phyloP scores from a whole-genome alignment of 2,797 vertebrate species.

The Chaunax sp. region DNA sequence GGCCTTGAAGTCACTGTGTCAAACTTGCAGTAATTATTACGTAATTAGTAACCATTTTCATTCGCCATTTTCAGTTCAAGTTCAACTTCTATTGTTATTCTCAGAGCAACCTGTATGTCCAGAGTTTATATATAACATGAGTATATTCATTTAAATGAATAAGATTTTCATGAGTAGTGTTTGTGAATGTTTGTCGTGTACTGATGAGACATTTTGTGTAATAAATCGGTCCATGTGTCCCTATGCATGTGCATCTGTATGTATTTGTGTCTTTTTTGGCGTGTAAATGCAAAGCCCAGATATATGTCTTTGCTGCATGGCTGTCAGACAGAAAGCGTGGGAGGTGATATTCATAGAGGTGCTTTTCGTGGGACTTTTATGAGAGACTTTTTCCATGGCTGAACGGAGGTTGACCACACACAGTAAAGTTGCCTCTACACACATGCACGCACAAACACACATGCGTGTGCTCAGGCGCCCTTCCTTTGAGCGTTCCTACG shows the following conservation, averaged over 20 bases:
- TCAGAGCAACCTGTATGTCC: neutral
- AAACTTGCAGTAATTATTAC: too few species aligned
- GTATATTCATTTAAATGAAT: neutral
- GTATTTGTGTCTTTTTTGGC: conserved; percentile 30
- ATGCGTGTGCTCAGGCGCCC: conserved; percentile 54
- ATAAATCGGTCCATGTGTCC: conserved; percentile 34
- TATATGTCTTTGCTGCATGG: conserved; percentile 76
- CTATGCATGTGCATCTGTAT: conserved; percentile 17
- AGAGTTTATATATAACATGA: neutral
- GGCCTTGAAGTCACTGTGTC: too few species aligned
- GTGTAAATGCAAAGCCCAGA: conserved; percentile 71
- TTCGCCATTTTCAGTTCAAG: conserved; percentile 1
- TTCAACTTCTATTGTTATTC: neutral
- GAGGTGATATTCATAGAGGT: conserved; percentile 85
- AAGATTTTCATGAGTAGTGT: too few species aligned
- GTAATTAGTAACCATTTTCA: too few species aligned
- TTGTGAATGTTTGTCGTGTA: conserved; percentile 13
- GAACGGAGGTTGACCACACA: conserved; percentile 82
- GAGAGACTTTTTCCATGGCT: conserved; percentile 85
- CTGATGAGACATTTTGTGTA: conserved; percentile 20
- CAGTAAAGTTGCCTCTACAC: conserved; percentile 68
- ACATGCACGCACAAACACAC: conserved; percentile 34
- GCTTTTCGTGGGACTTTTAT: conserved; percentile 85
- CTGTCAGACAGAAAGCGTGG: conserved; percentile 80
- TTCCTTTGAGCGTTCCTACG: conserved; percentile 75